Conservation (phyloP, 2,113 vertebrate genomes). For the Trematocara macrostoma region DNA sequence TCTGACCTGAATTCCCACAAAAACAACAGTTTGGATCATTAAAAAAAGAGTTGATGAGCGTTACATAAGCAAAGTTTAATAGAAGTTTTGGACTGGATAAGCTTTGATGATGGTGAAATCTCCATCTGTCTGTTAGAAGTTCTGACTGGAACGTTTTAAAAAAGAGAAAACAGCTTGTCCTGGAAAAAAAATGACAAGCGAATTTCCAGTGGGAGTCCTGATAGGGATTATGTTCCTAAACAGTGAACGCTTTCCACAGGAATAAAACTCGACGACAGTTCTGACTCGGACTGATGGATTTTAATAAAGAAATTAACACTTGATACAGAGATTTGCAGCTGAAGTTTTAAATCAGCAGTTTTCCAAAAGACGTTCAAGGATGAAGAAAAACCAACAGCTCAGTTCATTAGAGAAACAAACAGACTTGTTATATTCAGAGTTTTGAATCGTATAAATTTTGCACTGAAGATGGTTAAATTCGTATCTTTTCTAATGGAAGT, state of each 20-base stretch:
- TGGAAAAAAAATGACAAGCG: neutral
- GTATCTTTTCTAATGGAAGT: neutral
- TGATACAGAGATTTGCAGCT: neutral
- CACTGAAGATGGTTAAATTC: neutral
- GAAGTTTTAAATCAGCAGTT: neutral
- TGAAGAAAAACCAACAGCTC: neutral
- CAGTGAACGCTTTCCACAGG: neutral
- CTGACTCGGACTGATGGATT: neutral
- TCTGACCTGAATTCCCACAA: neutral
- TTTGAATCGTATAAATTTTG: neutral
- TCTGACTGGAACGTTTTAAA: neutral
- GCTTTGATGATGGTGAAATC: neutral
- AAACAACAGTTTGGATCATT: neutral
- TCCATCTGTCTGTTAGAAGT: neutral
- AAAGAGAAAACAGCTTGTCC: neutral
- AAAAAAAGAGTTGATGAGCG: neutral
- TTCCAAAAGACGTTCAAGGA: neutral
- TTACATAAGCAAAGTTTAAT: neutral
- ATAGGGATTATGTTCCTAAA: neutral
- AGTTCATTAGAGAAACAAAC: neutral
- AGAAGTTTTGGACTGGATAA: neutral
- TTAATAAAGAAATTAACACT: neutral
- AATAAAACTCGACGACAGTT: neutral
- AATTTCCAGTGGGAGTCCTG: neutral
- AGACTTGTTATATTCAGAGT: neutral